A percentile compares a stretch with the other conserved stretches of the same genome.
Conservation (phyloP, 1,140 invertebrate genomes). For the Drosophila willistoni region DNA sequence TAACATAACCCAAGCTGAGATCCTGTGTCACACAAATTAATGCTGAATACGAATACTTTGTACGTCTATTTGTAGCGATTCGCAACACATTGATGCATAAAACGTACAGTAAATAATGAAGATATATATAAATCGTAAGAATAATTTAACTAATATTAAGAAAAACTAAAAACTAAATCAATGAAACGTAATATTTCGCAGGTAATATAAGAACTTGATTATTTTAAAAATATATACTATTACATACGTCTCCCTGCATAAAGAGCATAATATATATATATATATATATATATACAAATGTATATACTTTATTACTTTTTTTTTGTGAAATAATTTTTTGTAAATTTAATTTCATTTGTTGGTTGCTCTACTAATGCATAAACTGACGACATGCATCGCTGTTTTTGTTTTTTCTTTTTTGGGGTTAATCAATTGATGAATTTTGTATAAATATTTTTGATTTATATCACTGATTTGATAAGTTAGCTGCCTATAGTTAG, state of each 20-base stretch:
- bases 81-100: conserved; percentile 7
- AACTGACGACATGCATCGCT: not conserved
- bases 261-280: not conserved
- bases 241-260: conserved; percentile 8
- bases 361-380: not conserved
- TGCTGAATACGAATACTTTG: conserved; percentile 12
- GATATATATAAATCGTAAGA: conserved; percentile 10
- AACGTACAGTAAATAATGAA: conserved; percentile 4
- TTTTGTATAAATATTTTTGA: too few relatives aligned
- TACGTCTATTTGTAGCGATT: conserved; percentile 11
- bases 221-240: conserved; percentile 12
- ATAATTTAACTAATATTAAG: conserved; percentile 9
- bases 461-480: too few relatives aligned
- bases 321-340: not conserved
- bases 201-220: conserved; percentile 10
- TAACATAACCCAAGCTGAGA: conserved; percentile 13
- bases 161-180: conserved; percentile 1
- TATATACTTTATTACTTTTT: not conserved
- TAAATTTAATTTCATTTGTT: not conserved
- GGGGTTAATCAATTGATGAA: not conserved
- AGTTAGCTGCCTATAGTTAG: too few relatives aligned
- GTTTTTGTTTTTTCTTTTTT: not conserved
- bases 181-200: conserved; percentile 13
- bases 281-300: conserved; percentile 1
- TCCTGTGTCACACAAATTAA: conserved; percentile 14